Percentiles rank a stretch among this genome's conserved stretches.
Evolutionary conservation across 2,888 invertebrate genomes (phyloP).

Genomic region (Clepsis dumicolana): DNA sequence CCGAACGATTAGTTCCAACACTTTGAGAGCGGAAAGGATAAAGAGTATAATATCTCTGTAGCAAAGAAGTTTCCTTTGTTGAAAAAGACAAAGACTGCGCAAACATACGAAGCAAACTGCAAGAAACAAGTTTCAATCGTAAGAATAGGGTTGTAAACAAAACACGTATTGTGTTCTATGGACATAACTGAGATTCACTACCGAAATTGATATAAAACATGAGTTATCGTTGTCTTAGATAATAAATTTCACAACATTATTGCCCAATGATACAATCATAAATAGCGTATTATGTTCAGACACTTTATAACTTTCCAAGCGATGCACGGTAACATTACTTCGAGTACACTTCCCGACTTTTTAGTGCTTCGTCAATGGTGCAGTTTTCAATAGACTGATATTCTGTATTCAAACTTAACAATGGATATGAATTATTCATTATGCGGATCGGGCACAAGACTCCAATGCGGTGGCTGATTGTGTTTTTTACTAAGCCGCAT

Average conservation of each 20-base stretch:
- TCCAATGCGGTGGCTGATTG: constrained; percentile 59
- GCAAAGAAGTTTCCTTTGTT: neutral
- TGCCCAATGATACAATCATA: constrained; percentile 3
- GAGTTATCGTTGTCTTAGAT: constrained; percentile 18
- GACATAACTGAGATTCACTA: constrained; percentile 6
- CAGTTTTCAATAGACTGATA: constrained; percentile 20
- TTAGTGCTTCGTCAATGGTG: neutral
- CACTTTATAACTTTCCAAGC: constrained; percentile 5
- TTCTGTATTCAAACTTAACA: constrained; percentile 37
- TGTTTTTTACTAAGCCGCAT: constrained; percentile 50
- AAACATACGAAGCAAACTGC: neutral
- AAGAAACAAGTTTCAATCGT: neutral
- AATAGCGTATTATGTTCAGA: constrained; percentile 14
- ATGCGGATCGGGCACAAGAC: constrained; percentile 49
- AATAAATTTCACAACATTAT: constrained; percentile 10
- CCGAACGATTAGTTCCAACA: constrained; percentile 19
- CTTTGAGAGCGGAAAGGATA: constrained; percentile 7
- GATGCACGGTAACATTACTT: neutral
- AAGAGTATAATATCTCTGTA: neutral
- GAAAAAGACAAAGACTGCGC: neutral
- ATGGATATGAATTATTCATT: constrained; percentile 61
- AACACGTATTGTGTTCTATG: neutral
- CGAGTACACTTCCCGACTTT: neutral
- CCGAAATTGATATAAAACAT: constrained; percentile 29
- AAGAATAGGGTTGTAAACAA: neutral